Evolutionary conservation across 2,888 invertebrate genomes (phyloP).

Genomic region (Pachydiplax longipennis): DNA sequence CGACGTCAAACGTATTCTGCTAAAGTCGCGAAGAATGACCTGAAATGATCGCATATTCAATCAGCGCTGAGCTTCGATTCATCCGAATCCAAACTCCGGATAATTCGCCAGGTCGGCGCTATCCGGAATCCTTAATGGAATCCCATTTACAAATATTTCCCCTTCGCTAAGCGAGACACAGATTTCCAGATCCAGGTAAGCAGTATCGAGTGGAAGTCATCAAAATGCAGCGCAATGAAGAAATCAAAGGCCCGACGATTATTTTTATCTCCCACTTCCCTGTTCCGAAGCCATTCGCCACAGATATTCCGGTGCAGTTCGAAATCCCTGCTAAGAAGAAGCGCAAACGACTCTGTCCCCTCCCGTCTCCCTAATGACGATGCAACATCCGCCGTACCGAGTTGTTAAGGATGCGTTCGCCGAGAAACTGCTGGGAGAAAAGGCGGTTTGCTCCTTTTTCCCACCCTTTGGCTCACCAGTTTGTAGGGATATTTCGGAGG

Average conservation of each 20-base stretch:
- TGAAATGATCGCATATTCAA: too few relatives aligned
- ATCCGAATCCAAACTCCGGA: too few relatives aligned
- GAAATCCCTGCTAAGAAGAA: neutral
- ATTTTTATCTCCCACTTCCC: neutral
- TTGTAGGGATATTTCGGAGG: neutral
- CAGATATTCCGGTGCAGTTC: neutral
- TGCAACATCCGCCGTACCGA: neutral
- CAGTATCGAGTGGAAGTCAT: neutral
- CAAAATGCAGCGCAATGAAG: neutral
- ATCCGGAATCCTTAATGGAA: too few relatives aligned
- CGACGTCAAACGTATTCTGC: too few relatives aligned
- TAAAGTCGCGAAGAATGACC: too few relatives aligned
- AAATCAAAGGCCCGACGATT: neutral
- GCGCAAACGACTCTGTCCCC: neutral
- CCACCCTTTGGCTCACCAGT: neutral
- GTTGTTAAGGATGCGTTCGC: neutral
- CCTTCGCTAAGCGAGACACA: neutral
- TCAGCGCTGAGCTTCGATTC: too few relatives aligned
- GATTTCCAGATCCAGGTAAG: neutral
- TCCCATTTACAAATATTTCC: neutral
- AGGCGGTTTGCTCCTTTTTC: neutral
- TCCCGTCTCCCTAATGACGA: neutral
- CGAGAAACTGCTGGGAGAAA: neutral
- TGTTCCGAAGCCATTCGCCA: neutral
- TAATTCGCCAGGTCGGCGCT: too few relatives aligned